These are phyloP conservation scores for Rhodeus uyekii DNA, from an alignment of 2,797 vertebrate species.

Conservation along the genomic window DNA sequence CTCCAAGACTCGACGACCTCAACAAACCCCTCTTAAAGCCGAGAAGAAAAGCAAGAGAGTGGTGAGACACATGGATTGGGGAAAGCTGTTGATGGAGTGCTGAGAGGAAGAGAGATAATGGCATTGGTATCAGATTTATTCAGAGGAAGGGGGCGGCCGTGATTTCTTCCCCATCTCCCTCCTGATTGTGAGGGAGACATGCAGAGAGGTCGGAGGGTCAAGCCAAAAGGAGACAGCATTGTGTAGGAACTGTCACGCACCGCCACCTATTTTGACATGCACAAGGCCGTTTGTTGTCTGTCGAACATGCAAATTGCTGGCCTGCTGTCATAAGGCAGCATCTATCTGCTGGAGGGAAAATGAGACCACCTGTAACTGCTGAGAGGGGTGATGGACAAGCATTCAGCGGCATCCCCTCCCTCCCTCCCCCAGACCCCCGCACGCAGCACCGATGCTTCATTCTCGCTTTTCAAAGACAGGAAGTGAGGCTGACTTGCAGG, in stretches of 20 bases:
- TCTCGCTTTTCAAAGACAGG: background rate
- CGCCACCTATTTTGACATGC: conserved; percentile 99
- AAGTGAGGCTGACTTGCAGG: background rate
- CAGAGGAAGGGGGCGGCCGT: conserved; percentile 79
- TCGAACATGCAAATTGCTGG: conserved; percentile 99
- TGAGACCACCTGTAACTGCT: conserved; percentile 99
- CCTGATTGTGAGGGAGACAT: conserved; percentile 97
- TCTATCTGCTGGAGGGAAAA: conserved; percentile 94
- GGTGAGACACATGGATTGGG: conserved; percentile 60
- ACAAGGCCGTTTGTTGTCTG: conserved; percentile 99
- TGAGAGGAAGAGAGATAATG: conserved; percentile 80
- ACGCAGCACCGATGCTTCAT: background rate
- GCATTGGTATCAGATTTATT: conserved; percentile 95
- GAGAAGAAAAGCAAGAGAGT: conserved; percentile 61
- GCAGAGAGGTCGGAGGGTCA: conserved; percentile 94
- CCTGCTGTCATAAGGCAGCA: conserved; percentile 97
- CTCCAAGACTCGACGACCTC: conserved; percentile 21
- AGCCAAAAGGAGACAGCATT: conserved; percentile 98
- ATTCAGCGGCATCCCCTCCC: conserved; percentile 92
- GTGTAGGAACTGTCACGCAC: conserved; percentile 99
- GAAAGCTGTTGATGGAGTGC: conserved; percentile 61
- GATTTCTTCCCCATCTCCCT: conserved; percentile 75
- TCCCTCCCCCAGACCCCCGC: conserved; percentile 81
- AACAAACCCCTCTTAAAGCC: conserved; percentile 42
- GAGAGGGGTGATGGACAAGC: conserved; percentile 99